phyloP scores from a whole-genome alignment of 2,888 invertebrate genomes.

The Autographa pulchrina region DNA sequence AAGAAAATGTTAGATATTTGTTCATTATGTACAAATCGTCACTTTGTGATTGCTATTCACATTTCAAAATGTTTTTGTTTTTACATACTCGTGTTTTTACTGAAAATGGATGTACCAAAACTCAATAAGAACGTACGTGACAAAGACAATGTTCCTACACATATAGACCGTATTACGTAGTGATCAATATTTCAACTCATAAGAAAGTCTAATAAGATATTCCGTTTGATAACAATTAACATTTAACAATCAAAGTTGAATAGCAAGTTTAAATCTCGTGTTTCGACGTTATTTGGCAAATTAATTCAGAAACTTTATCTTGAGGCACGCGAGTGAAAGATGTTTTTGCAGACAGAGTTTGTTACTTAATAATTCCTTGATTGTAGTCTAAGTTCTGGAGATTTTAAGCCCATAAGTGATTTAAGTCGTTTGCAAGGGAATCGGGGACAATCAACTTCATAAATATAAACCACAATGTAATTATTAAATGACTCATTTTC shows the following conservation, averaged over 20 bases:
- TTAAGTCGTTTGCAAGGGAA: constrained; percentile 28
- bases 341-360: constrained; percentile 80
- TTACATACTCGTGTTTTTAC: background rate
- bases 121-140: background rate
- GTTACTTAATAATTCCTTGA: constrained; percentile 75
- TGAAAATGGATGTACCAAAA: background rate
- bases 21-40: background rate
- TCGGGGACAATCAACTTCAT: background rate
- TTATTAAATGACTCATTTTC: background rate
- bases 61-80: background rate
- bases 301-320: constrained; percentile 86
- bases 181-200: constrained; percentile 55
- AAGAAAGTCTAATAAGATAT: constrained; percentile 66
- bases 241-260: constrained; percentile 85
- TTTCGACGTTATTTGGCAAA: constrained; percentile 86
- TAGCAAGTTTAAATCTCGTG: constrained; percentile 84
- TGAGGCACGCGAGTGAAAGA: constrained; percentile 82
- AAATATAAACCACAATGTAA: background rate
- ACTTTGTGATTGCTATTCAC: background rate
- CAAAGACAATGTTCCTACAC: background rate
- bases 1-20: constrained; percentile 19
- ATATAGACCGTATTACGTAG: background rate
- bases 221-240: constrained; percentile 83
- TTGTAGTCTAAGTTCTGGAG: constrained; percentile 52
- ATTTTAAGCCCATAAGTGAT: constrained; percentile 45